Conservation (phyloP, 2,888 invertebrate species). For the Drosophila melanosoma region DNA sequence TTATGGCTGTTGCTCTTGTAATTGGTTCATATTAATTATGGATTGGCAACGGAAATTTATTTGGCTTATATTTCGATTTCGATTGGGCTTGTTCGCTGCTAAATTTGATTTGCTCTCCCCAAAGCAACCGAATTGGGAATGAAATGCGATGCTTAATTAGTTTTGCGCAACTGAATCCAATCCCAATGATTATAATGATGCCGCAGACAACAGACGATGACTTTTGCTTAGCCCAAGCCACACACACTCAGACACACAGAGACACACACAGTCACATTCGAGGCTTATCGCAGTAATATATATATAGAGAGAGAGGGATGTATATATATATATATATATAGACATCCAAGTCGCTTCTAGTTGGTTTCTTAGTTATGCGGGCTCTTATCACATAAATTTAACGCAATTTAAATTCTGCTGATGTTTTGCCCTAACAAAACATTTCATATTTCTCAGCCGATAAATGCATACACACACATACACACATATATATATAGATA, state of each 20-base stretch:
- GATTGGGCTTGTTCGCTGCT: slow-evolving; percentile 36
- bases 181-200: slow-evolving; percentile 55
- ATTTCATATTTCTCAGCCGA: slow-evolving; percentile 7
- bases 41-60: slow-evolving; percentile 74
- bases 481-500: slow-evolving; percentile 3
- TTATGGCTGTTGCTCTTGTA: slow-evolving; percentile 43
- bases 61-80: slow-evolving; percentile 79
- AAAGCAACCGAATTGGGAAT: slow-evolving; percentile 61
- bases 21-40: slow-evolving; percentile 78
- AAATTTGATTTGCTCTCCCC: slow-evolving; percentile 44
- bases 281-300: slow-evolving; percentile 5
- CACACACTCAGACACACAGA: neutral
- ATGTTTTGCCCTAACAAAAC: slow-evolving; percentile 7
- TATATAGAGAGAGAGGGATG: too few species aligned
- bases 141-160: slow-evolving; percentile 80
- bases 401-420: slow-evolving; percentile 25
- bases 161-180: slow-evolving; percentile 56
- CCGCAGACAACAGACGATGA: slow-evolving; percentile 48
- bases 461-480: neutral
- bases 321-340: too few species aligned
- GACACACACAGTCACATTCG: slow-evolving; percentile 17
- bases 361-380: slow-evolving; percentile 27
- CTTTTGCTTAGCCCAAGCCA: slow-evolving; percentile 33
- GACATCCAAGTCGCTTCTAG: neutral
- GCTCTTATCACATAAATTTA: slow-evolving; percentile 33